Base-by-base conservation (phyloP, 2,113 vertebrate species). In the Cromileptes altivelis region DNA sequence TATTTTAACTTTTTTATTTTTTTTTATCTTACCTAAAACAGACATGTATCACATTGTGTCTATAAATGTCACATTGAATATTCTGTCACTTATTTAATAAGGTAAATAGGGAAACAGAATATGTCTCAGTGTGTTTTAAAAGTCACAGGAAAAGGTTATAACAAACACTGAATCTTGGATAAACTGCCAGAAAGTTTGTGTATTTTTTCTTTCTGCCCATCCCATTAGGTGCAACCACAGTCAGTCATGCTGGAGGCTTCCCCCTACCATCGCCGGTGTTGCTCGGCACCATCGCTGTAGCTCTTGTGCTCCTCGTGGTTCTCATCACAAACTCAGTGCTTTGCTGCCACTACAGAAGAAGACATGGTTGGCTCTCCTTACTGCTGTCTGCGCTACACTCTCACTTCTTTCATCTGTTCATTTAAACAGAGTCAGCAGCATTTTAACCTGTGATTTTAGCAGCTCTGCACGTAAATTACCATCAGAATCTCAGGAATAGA, bases 321-420 rank as follows among this genome's bases (percentile, higher is more conserved):
- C 65, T 95, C 21, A 73, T 91, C 53, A 73, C 53, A 0, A 94
- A 91, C 84, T 65, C 87, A 2, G 53, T 90, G 50, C 81, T 93
- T 42, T 95, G 94, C 89, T 92, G 88, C 80, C 87, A 84, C 6
- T 75, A 88, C 85, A 89, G 72, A 52, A 86, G 27, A 18, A 87
- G 75, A 78, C 75, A 92, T 25, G 91, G 94, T 95, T 0, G 4
- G 91, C 91, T 47, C 42, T 7, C 37, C 14, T 70, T 18, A 14
- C 23, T 14, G 60, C 30, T 15, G 10, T 19, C 69, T 30, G 18
- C 0, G 37, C 52, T n/a, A 9, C 3, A 7, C 42, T 40, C 17
- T 40, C 15, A 27, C 25, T 27, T 0, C 64, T 18, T 71, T 52
- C 11, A n/a, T n/a, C 6, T 47, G 6, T 2, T 33, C 13, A 50